phyloP scores from a whole-genome alignment of 2,797 vertebrate genomes.

The Lithobates pipiens region DNA sequence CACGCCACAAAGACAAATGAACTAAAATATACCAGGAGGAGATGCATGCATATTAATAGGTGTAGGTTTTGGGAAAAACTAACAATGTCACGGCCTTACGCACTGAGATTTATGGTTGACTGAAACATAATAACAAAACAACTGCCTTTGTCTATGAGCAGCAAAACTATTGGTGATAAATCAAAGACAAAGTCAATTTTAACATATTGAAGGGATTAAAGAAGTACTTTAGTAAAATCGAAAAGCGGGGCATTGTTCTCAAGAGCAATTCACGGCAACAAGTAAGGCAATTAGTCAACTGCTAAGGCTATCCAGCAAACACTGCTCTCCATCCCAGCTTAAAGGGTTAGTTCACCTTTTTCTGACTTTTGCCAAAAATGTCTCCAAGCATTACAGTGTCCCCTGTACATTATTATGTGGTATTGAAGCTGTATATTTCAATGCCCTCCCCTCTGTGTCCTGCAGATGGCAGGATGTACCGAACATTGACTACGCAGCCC shows the following conservation, averaged over 20 bases:
- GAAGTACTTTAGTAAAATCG: not conserved
- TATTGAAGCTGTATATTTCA: no score
- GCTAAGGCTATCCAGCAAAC: not conserved
- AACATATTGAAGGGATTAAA: not conserved
- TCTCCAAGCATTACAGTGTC: no score
- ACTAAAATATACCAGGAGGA: conserved; percentile 41
- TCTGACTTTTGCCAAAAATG: no score
- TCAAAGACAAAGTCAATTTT: not conserved
- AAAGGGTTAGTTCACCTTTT: no score
- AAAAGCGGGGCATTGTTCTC: not conserved
- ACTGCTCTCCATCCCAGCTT: not conserved
- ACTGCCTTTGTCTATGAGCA: not conserved
- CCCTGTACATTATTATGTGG: no score
- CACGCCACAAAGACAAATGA: conserved; percentile 52
- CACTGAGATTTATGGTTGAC: conserved; percentile 33
- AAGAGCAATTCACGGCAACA: not conserved
- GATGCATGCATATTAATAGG: conserved; percentile 53
- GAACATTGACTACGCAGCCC: no score
- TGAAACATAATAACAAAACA: not conserved
- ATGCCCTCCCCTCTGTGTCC: no score
- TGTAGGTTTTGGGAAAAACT: conserved; percentile 55
- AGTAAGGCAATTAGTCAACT: not conserved
- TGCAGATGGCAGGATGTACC: no score
- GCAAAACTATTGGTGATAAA: not conserved
- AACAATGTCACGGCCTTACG: conserved; percentile 36